These are phyloP conservation scores for Sitophilus oryzae DNA, from an alignment of 1,140 invertebrate genomes.

Conservation along the genomic window DNA sequence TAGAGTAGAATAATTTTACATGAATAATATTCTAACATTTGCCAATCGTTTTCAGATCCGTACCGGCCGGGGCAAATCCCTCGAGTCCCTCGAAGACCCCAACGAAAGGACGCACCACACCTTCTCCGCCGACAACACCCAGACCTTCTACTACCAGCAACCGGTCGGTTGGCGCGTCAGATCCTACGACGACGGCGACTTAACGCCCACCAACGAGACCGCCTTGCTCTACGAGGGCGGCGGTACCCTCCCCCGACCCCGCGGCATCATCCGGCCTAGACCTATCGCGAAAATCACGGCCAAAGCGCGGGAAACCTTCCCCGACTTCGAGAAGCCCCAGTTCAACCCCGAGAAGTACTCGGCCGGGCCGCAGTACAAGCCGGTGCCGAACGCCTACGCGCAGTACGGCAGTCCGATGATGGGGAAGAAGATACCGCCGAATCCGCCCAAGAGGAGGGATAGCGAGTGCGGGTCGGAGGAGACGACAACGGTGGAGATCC, in stretches of 20 bases:
- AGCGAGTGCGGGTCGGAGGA: conserved; percentile 36
- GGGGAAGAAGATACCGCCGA: conserved; percentile 71
- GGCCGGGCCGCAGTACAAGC: conserved; percentile 42
- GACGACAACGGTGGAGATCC: conserved; percentile 58
- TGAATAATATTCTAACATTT: too few species aligned
- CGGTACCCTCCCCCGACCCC: conserved; percentile 77
- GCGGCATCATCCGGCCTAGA: conserved; percentile 70
- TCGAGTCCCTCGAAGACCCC: conserved; percentile 72
- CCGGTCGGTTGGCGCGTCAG: conserved; percentile 62
- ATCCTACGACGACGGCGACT: conserved; percentile 83
- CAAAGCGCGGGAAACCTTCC: conserved; percentile 47
- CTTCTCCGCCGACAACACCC: conserved; percentile 52
- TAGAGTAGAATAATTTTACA: too few species aligned
- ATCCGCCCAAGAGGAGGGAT: conserved; percentile 70
- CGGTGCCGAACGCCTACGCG: conserved; percentile 49
- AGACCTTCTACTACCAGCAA: conserved; percentile 49
- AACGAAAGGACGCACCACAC: conserved; percentile 58
- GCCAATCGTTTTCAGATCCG: conserved; percentile 51
- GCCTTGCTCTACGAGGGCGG: conserved; percentile 58
- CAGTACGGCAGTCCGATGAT: conserved; percentile 53
- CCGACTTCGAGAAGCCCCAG: conserved; percentile 46
- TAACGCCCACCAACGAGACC: conserved; percentile 79
- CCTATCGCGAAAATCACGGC: conserved; percentile 81
- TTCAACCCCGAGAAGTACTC: conserved; percentile 42
- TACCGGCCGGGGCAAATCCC: conserved; percentile 71